Evolutionary conservation across 2,113 vertebrate species (phyloP), one percentile per base, ranked within the genome.

Genomic region (Noturus placidus): DNA sequence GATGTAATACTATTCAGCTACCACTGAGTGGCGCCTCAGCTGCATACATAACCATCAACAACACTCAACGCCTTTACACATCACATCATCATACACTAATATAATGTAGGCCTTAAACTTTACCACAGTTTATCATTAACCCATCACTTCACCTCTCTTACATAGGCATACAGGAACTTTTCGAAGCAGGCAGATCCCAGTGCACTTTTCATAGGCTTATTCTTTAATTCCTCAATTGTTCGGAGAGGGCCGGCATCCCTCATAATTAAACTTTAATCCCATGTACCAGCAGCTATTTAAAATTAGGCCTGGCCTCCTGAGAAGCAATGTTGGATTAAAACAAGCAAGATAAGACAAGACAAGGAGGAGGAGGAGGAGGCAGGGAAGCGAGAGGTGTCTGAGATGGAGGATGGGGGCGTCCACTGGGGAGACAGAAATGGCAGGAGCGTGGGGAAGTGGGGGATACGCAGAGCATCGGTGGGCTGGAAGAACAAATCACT

Each of bases 241-340:
- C 35, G 6, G 63, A 81, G 56, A 85, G 69, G 54, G 33, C 85
- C 65, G 42, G 70, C 81, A 46, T 89, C 88, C 88, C 84, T 59
- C 88, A 91, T 93, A 91, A 93, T 93, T 92, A 92, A 92, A 90
- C 89, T 92, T 90, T 91, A 89, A 93, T 92, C 90, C 91, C 67
- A 76, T 84, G 85, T 89, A 89, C 89, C 76, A 86, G 19, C 56
- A 70, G 77, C 70, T 83, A 83, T 91, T 89, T 90, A 91, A 91
- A 93, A 90, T 87, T 76, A 92, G 91, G 88, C 88, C 87, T 89
- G 83, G 85, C 87, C 90, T 91, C 89, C 87, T 76, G 91, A 91
- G 91, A 78, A 88, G 52, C 72, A 35, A 84, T 87, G 88, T 89
- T 88, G 87, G 91, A 89, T 90, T 90, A 90, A 89, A 88, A 85